Conservation (phyloP, 2,797 vertebrate genomes). For the Chelon labrosus region DNA sequence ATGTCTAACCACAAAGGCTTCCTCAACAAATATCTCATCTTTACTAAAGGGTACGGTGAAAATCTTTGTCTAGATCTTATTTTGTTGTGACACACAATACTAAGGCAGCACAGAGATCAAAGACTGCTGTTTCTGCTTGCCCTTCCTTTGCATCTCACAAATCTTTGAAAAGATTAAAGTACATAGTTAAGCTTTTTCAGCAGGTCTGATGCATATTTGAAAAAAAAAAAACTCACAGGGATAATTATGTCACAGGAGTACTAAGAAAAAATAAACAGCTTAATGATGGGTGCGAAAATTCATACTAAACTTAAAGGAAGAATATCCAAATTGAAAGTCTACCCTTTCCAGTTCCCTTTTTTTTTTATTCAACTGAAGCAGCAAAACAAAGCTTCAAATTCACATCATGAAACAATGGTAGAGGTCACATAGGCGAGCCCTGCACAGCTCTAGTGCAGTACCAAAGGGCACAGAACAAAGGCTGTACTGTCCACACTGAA, state of each 20-base stretch:
- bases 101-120: slow-evolving; percentile 74
- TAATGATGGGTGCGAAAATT: slow-evolving; percentile 72
- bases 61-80: slow-evolving; percentile 75
- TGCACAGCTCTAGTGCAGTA: slow-evolving; percentile 73
- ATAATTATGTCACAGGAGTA: slow-evolving; percentile 74
- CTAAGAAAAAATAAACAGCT: slow-evolving; percentile 71
- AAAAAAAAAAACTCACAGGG: slow-evolving; percentile 68
- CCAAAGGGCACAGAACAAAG: slow-evolving; percentile 84
- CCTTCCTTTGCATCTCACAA: slow-evolving; percentile 69
- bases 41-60: slow-evolving; percentile 70
- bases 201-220: slow-evolving; percentile 69
- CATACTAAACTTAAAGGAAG: slow-evolving; percentile 57
- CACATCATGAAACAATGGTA: slow-evolving; percentile 77
- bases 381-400: slow-evolving; percentile 83
- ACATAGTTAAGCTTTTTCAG: slow-evolving; percentile 64
- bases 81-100: slow-evolving; percentile 70
- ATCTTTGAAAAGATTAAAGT: slow-evolving; percentile 71
- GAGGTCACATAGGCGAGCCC: slow-evolving; percentile 80
- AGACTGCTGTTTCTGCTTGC: slow-evolving; percentile 57
- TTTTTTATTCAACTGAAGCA: slow-evolving; percentile 67
- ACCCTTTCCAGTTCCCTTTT: slow-evolving; percentile 29
- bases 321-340: slow-evolving; percentile 61
- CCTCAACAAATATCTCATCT: slow-evolving; percentile 78
- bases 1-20: slow-evolving; percentile 80
- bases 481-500: slow-evolving; percentile 80